Evolutionary conservation across 2,888 invertebrate genomes (phyloP).

Genomic region (Seira ritae): DNA sequence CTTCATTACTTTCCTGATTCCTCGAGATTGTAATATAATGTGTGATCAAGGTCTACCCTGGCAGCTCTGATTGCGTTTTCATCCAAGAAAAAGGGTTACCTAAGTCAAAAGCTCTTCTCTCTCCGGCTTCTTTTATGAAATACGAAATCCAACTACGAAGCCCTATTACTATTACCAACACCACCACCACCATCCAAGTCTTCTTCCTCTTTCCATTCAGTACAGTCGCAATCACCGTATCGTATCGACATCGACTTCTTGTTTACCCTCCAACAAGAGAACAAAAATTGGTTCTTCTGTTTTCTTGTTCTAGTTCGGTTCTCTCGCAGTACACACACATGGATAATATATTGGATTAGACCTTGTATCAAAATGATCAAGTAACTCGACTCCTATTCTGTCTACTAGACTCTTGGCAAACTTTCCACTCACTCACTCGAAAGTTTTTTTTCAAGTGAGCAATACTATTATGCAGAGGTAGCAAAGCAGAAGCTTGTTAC

Average conservation of each 20-base stretch:
- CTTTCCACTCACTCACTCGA: neutral
- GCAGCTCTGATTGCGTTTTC: constrained; percentile 4
- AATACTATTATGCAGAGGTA: neutral
- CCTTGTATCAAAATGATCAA: constrained; percentile 19
- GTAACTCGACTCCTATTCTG: neutral
- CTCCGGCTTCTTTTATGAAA: neutral
- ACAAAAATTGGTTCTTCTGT: neutral
- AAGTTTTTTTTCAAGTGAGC: neutral
- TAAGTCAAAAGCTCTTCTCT: neutral
- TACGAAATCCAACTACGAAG: too few relatives aligned
- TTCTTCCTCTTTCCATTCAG: neutral
- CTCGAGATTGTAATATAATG: neutral
- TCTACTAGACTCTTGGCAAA: neutral
- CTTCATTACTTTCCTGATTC: neutral
- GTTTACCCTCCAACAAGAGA: constrained; percentile 1
- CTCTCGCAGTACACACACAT: neutral
- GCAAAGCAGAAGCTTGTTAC: neutral
- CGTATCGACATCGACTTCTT: neutral
- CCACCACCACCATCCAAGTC: too few relatives aligned
- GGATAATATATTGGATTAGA: constrained; percentile 20
- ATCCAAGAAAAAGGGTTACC: neutral
- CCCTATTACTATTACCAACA: neutral
- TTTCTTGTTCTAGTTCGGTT: neutral
- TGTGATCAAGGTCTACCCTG: constrained; percentile 19
- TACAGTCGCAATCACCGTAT: neutral